phyloP scores from a whole-genome alignment of 2,888 invertebrate genomes.

The Agrotis exclamationis region DNA sequence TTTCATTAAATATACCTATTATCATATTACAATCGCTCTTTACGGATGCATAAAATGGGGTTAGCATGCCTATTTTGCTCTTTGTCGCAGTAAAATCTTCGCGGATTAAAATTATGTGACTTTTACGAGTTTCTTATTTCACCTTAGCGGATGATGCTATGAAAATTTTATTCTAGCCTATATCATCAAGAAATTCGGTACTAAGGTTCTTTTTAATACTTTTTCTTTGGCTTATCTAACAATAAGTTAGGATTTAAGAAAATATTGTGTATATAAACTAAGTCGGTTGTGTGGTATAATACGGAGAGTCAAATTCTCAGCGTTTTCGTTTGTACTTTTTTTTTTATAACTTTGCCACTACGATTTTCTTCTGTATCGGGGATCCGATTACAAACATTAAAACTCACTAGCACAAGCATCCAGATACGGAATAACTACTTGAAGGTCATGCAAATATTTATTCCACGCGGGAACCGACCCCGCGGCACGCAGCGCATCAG shows the following conservation, averaged over 20 bases:
- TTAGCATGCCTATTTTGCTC: slow-evolving; percentile 61
- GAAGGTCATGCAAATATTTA: too few species aligned
- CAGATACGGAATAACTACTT: too few species aligned
- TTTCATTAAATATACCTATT: slow-evolving; percentile 49
- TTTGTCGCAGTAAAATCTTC: slow-evolving; percentile 64
- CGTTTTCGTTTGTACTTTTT: neutral
- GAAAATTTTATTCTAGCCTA: slow-evolving; percentile 54
- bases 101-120: slow-evolving; percentile 68
- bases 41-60: slow-evolving; percentile 63
- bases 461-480: too few species aligned
- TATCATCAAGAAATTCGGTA: slow-evolving; percentile 20
- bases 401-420: too few species aligned
- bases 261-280: neutral
- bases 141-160: slow-evolving; percentile 40
- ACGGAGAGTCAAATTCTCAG: neutral
- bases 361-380: too few species aligned
- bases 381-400: too few species aligned
- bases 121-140: slow-evolving; percentile 67
- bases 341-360: too few species aligned
- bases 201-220: slow-evolving; percentile 8
- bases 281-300: neutral
- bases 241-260: neutral
- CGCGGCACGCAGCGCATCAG: too few species aligned
- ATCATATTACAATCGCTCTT: slow-evolving; percentile 60
- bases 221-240: slow-evolving; percentile 1